Evolutionary conservation across 2,888 invertebrate genomes (phyloP).

Genomic region (Coenonympha glycerion): DNA sequence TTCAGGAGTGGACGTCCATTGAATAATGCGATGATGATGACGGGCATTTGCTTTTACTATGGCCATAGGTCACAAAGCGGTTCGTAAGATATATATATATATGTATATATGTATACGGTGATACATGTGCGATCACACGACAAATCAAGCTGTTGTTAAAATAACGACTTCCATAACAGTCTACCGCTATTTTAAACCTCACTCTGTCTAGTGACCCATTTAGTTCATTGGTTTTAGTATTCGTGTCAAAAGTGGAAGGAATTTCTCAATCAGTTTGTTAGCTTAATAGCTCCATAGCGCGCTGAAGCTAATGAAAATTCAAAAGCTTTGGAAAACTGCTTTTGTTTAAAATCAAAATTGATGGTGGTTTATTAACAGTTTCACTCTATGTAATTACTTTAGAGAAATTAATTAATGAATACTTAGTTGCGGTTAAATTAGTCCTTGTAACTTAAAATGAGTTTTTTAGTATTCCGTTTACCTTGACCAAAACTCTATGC

Average conservation of each 20-base stretch:
- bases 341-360: no score
- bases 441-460: neutral
- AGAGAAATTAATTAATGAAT: neutral
- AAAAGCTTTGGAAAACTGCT: no score
- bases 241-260: neutral
- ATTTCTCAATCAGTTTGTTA: no score
- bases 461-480: neutral
- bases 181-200: slow-evolving; percentile 18
- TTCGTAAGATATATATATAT: no score
- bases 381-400: neutral
- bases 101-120: no score
- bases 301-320: no score
- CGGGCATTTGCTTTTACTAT: no score
- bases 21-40: no score
- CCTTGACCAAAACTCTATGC: slow-evolving; percentile 1
- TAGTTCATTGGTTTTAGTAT: slow-evolving; percentile 11
- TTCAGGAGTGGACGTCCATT: no score
- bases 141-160: slow-evolving; percentile 4
- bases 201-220: slow-evolving; percentile 24
- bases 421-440: neutral
- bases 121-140: neutral
- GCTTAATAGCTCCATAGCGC: neutral
- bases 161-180: slow-evolving; percentile 18
- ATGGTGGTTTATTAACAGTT: no score
- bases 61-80: no score